Percentiles rank a stretch among this genome's conserved stretches.
Evolutionary conservation across 2,113 vertebrate genomes (phyloP).

Genomic region (Butastur rufipennis): DNA sequence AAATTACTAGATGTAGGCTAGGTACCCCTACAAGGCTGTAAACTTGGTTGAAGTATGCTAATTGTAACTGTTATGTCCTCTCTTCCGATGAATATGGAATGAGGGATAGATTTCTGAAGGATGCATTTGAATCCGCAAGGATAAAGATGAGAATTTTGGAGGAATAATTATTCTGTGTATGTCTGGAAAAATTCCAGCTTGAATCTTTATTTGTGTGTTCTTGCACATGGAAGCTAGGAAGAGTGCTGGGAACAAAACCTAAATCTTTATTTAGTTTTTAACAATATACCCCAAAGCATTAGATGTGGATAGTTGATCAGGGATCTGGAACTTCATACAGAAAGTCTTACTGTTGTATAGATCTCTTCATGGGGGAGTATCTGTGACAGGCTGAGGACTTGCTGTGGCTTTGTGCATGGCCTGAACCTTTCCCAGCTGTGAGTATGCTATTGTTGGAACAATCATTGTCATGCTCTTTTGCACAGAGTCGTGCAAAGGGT

Average conservation of each 20-base stretch:
- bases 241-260: neutral
- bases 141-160: neutral
- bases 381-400: neutral
- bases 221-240: neutral
- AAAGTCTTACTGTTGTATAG: neutral
- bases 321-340: neutral
- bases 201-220: neutral
- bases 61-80: neutral
- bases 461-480: neutral
- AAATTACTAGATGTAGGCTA: neutral
- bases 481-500: neutral
- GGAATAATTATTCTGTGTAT: neutral
- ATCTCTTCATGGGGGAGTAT: neutral
- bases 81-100: neutral
- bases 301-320: neutral
- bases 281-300: neutral
- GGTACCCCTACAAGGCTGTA: neutral
- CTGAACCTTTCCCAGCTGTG: neutral
- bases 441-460: fast-evolving
- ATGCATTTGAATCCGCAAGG: neutral
- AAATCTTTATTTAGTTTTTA: neutral
- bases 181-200: neutral
- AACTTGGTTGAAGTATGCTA: neutral
- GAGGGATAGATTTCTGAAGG: neutral
- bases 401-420: neutral